Evolutionary conservation across 2,888 invertebrate species (phyloP), one percentile per base, ranked within the genome.

Genomic region (Laspeyria flexula): DNA sequence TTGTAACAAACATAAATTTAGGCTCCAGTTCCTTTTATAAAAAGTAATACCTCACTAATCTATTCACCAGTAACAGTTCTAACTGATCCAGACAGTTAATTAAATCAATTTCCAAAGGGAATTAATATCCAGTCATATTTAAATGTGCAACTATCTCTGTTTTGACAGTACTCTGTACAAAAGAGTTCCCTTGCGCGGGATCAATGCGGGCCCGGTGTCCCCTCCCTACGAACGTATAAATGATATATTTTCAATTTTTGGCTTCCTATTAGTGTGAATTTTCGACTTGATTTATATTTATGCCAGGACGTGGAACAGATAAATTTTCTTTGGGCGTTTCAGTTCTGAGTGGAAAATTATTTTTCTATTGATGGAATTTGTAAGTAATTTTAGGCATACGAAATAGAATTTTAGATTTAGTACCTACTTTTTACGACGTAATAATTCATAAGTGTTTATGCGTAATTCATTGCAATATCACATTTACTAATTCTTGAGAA

Each of bases 181-280:
- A 79, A 77, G 75, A 68, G 72, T 63, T 62, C 72, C 73, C 59
- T 68, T 71, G 75, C 78, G 79, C 80, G 49, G 65, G 65, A 86
- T 83, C 80, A 81, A 71, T 75, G 71, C 71, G 68, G 66, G 65
- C 63, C 59, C 69, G 68, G 63, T 65, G 58, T 65, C 75, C 73
- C 77, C 79, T 78, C 86, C 84, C 84, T 78, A 76, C 79, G 73
- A 68, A 66, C 63, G 69, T 65, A 73, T 72, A 75, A 77, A 85
- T 87, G 85, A 90, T 90, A 89, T 88, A 89, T 90, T 88, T 90
- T 88, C 88, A 89, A 91, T 90, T 90, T 91, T 85, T 86, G 81
- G 78, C 80, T 73, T 81, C 72, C 81, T 77, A 80, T 82, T 81
- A 78, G 79, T 77, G 64, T 61, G 77, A 77, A 74, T 84, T 79